Evolutionary conservation across 1,140 invertebrate species (phyloP), one percentile per base, ranked within the genome.

Genomic region (Meteorus sp.): DNA sequence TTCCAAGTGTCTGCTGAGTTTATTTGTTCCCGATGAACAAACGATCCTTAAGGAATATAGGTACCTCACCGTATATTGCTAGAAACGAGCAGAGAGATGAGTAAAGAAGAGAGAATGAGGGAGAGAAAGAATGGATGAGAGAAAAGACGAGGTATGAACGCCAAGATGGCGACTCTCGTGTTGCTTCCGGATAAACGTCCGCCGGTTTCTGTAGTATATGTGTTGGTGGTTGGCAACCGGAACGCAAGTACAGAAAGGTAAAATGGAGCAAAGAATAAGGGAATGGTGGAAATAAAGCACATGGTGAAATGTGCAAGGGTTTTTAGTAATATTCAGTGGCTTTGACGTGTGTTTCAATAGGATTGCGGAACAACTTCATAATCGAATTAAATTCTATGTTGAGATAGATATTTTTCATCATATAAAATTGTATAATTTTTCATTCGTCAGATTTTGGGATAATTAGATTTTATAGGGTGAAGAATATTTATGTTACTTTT

Each of bases 111-210:
- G 43, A 44, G 20, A 55, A 35, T 15, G 27, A 13, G 5, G 17
- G 9, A 35, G 27, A 37, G 39, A 37, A 55, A 23, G 1, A 13
- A 20, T 48, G 35, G 31, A 54, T 13, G 44, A 60, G n/a, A n/a
- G n/a, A n/a, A n/a, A n/a, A n/a, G n/a, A n/a, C n/a, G n/a, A n/a
- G n/a, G n/a, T n/a, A n/a, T n/a, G n/a, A n/a, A n/a, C n/a, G n/a
- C n/a, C n/a, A n/a, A 61, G 54, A 57, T 59, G 54, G 53, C 59
- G 62, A 68, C 60, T 64, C 60, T 61, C 52, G 57, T 47, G 66
- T 64, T 63, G 60, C 60, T 63, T 67, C 59, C 65, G 67, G 62
- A 69, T 70, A 72, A 69, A 67, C 68, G 63, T 71, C 61, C 64
- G 68, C 66, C 58, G 61, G 50, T 66, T 65, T 59, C 48, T 56